Evolutionary conservation across 2,113 vertebrate genomes (phyloP).

Genomic region (Antechinus flavipes): DNA sequence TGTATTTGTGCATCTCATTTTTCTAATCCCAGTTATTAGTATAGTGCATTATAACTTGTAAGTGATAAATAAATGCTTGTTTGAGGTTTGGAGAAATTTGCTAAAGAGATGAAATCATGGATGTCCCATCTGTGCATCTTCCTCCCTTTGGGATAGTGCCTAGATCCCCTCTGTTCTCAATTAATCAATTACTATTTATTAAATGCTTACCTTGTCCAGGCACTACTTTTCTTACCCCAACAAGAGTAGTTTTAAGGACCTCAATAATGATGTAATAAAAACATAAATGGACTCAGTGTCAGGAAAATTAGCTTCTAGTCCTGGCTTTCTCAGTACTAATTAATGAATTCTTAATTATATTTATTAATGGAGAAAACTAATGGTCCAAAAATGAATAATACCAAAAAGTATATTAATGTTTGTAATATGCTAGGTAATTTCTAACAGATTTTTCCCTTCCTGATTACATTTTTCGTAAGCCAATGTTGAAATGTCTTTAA

Average conservation of each 20-base stretch:
- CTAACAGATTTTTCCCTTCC: background rate
- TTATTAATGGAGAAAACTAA: background rate
- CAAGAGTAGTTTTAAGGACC: background rate
- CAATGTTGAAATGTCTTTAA: background rate
- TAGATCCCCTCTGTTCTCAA: background rate
- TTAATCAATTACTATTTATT: background rate
- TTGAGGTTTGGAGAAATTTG: background rate
- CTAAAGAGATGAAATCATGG: background rate
- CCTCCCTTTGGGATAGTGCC: background rate
- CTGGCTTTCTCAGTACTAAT: background rate
- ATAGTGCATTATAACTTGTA: background rate
- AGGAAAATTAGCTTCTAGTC: background rate
- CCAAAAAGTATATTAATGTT: background rate
- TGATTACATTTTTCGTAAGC: background rate
- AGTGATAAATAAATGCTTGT: background rate
- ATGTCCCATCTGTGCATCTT: background rate
- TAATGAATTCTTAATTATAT: background rate
- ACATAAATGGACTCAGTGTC: background rate
- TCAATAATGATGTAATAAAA: background rate
- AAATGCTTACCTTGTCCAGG: background rate
- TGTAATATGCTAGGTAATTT: background rate
- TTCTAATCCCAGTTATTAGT: background rate
- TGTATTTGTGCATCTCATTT: background rate
- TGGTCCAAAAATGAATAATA: background rate
- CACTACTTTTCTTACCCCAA: background rate